Evolutionary conservation across 2,113 vertebrate genomes (phyloP), one percentile per base, ranked within the genome.

Genomic region (Anthoscopus minutus): DNA sequence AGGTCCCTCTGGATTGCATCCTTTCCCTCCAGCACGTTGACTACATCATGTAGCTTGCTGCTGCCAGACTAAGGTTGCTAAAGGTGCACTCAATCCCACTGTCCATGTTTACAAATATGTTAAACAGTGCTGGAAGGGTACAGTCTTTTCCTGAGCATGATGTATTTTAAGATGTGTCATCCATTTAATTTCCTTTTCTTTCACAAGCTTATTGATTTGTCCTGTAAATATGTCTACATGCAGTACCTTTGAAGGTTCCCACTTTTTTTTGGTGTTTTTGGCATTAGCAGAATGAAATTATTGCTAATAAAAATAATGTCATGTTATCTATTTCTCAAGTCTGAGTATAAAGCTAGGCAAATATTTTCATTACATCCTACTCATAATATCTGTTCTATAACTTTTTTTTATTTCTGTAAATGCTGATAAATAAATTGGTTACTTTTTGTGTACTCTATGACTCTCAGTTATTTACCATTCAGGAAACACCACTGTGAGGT

Each of bases 41-140:
- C 24, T 38, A 19, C 27, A 30, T 23, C 35, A 37, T 2, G 9
- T 11, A n/a, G 19, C 23, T 77, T 37, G 48, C 5, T 24, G 11
- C 25, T 70, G 33, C 19, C 37, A 77, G 37, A 44, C 27, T n/a
- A n/a, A n/a, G n/a, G n/a, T 70, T 70, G 35, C 23, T 50, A 33
- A 21, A 4, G 23, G 9, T 30, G 16, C 13, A 13, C 37, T 64
- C 72, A 84, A 24, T 37, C 64, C 15, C 20, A 51, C 28, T 51
- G 44, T 30, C 37, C 23, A 7, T 9, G 11, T 18, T 71, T 37
- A 51, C 9, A 51, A 78, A 84, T 14, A 51, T 9, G 7, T 51
- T 38, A 38, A 90, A 45, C 23, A 50, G 23, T 0, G 0, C 23
- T 30, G 24, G 44, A 64, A 40, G 7, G 4, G 18, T 51, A 25